Percentiles rank a stretch among this genome's conserved stretches.
Evolutionary conservation across 2,797 vertebrate genomes (phyloP).

Genomic region (Spinus pinus): DNA sequence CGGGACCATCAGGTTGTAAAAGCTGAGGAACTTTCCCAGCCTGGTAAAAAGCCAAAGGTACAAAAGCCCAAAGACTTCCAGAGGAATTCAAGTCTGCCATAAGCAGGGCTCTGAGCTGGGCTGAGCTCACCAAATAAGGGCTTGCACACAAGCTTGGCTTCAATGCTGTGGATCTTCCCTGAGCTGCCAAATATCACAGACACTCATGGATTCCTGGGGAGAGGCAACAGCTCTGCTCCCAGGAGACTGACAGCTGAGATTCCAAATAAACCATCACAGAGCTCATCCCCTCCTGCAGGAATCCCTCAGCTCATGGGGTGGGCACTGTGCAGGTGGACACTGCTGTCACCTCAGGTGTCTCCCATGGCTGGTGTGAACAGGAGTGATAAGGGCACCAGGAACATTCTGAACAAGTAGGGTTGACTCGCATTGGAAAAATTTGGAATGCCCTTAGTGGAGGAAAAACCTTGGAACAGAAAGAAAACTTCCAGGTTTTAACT

Average conservation of each 20-base stretch:
- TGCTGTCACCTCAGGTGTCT: not conserved
- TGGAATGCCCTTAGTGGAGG: not conserved
- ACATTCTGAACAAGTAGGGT: not conserved
- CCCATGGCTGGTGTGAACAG: not conserved
- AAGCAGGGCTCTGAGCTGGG: not conserved
- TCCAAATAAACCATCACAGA: not conserved
- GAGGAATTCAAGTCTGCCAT: not conserved
- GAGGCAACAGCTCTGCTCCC: not conserved
- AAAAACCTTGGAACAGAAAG: not conserved
- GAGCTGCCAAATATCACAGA: slow-evolving; percentile 4
- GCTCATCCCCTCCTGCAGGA: not conserved
- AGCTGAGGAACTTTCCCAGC: not conserved
- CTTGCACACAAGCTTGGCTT: not conserved
- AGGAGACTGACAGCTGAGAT: not conserved
- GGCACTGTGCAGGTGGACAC: not conserved
- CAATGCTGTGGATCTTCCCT: not conserved
- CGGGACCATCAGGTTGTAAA: not conserved
- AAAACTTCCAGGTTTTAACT: slow-evolving; percentile 29
- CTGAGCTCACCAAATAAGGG: slow-evolving; percentile 54
- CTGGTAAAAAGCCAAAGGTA: slow-evolving; percentile 15
- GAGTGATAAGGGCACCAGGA: not conserved
- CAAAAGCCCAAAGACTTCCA: not conserved
- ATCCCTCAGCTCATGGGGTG: not conserved
- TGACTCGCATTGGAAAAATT: not conserved
- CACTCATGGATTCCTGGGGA: not conserved